Conservation (phyloP, 1,140 invertebrate genomes). For the Eupeodes corollae region DNA sequence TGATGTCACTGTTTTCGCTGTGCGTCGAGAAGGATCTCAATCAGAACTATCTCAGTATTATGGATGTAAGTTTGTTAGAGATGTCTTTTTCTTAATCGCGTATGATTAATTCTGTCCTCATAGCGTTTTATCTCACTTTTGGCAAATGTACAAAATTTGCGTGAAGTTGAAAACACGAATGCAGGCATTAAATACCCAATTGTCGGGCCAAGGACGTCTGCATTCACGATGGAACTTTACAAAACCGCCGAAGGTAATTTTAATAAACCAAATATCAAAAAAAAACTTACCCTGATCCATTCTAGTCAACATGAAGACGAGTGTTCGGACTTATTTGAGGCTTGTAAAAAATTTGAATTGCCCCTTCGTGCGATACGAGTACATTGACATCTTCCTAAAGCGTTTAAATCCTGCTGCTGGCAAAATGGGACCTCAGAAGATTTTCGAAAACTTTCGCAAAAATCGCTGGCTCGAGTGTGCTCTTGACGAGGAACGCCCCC, state of each 20-base stretch:
- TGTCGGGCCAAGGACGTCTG: slow-evolving; percentile 5
- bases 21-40: neutral
- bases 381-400: slow-evolving; percentile 9
- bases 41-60: neutral
- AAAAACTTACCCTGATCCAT: neutral
- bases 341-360: slow-evolving; percentile 5
- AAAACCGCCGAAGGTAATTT: slow-evolving; percentile 7
- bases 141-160: slow-evolving; percentile 6
- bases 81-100: neutral
- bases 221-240: slow-evolving; percentile 7
- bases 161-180: slow-evolving; percentile 7
- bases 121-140: slow-evolving; percentile 10
- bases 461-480: slow-evolving; percentile 9
- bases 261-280: neutral
- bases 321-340: slow-evolving; percentile 4
- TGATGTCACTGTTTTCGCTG: slow-evolving; percentile 5
- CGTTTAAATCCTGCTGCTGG: slow-evolving; percentile 4
- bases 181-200: slow-evolving; percentile 7
- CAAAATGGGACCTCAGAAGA: slow-evolving; percentile 6
- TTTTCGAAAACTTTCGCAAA: slow-evolving; percentile 7
- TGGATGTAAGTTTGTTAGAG: neutral
- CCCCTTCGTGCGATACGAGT: slow-evolving; percentile 10
- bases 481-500: slow-evolving; percentile 1
- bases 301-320: slow-evolving; percentile 4
- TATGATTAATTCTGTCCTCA: neutral